Conservation (phyloP, 2,888 invertebrate genomes). For the Limulus polyphemus region DNA sequence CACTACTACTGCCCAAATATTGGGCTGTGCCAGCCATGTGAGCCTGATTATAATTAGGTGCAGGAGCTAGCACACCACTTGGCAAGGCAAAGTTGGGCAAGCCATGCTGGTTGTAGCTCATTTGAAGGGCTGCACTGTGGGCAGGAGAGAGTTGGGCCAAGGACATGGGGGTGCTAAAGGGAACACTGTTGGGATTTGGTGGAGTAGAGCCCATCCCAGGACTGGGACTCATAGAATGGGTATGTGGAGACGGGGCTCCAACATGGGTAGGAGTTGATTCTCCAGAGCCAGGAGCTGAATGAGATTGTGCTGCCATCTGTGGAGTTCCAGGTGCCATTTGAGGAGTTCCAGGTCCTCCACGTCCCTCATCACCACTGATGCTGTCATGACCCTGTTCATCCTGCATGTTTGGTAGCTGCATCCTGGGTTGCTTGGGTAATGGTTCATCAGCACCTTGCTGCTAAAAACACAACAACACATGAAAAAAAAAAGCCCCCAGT, state of each 20-base stretch:
- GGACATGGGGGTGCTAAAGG: conserved; percentile 12
- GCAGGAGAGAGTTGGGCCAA: conserved; percentile 17
- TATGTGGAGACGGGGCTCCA: conserved; percentile 16
- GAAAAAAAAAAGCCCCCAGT: too few relatives aligned
- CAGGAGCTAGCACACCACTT: conserved; percentile 15
- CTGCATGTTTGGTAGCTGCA: conserved; percentile 10
- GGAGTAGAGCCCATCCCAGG: conserved; percentile 16
- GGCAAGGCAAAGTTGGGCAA: conserved; percentile 25
- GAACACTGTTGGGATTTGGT: conserved; percentile 13
- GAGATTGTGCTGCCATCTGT: conserved; percentile 16
- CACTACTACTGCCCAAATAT: conserved; percentile 21
- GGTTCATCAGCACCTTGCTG: conserved; percentile 18
- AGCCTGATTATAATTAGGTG: conserved; percentile 22
- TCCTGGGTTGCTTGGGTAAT: conserved; percentile 14
- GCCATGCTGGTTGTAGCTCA: conserved; percentile 25
- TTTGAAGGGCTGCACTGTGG: conserved; percentile 20
- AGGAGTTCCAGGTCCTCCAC: conserved; percentile 1
- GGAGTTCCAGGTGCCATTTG: conserved; percentile 9
- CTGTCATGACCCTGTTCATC: conserved; percentile 7
- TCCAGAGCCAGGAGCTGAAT: conserved; percentile 21
- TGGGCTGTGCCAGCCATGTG: conserved; percentile 21
- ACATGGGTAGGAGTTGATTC: conserved; percentile 19
- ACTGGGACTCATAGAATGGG: conserved; percentile 18
- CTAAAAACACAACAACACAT: background rate
- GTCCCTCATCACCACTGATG: conserved; percentile 7